These are phyloP conservation scores for Carcinoscorpius rotundicauda DNA, from an alignment of 1,140 invertebrate species.

Conservation along the genomic window DNA sequence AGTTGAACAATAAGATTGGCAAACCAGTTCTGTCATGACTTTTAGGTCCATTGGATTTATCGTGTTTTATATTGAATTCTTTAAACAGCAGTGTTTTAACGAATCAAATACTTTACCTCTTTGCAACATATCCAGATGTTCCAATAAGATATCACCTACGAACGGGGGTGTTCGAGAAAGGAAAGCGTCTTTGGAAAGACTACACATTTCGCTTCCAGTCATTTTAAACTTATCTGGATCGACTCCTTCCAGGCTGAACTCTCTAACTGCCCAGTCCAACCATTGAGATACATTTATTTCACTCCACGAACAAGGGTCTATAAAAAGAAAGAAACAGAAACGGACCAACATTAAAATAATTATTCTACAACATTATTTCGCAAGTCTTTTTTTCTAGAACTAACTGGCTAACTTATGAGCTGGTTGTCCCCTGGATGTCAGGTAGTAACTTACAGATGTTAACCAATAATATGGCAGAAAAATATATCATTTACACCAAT, in stretches of 20 bases:
- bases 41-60: too few relatives aligned
- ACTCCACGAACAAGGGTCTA: slow-evolving; percentile 88
- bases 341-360: not conserved
- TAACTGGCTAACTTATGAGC: not conserved
- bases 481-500: not conserved
- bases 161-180: slow-evolving; percentile 75
- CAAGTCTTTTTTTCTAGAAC: not conserved
- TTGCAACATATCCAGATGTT: slow-evolving; percentile 87
- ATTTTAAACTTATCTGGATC: slow-evolving; percentile 47
- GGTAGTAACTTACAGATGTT: too few relatives aligned
- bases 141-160: slow-evolving; percentile 95
- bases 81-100: too few relatives aligned
- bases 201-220: slow-evolving; percentile 82
- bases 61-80: too few relatives aligned
- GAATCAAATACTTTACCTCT: slow-evolving; percentile 56
- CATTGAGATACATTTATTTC: slow-evolving; percentile 84
- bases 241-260: slow-evolving; percentile 82
- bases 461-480: not conserved
- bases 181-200: slow-evolving; percentile 83
- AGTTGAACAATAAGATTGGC: too few relatives aligned
- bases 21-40: too few relatives aligned
- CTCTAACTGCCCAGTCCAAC: slow-evolving; percentile 83
- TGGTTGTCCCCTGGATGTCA: not conserved
- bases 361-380: not conserved
- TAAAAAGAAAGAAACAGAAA: not conserved